Percentiles rank a stretch among this genome's conserved stretches.
Conservation (phyloP, 2,797 vertebrate species). For the Tadarida brasiliensis region DNA sequence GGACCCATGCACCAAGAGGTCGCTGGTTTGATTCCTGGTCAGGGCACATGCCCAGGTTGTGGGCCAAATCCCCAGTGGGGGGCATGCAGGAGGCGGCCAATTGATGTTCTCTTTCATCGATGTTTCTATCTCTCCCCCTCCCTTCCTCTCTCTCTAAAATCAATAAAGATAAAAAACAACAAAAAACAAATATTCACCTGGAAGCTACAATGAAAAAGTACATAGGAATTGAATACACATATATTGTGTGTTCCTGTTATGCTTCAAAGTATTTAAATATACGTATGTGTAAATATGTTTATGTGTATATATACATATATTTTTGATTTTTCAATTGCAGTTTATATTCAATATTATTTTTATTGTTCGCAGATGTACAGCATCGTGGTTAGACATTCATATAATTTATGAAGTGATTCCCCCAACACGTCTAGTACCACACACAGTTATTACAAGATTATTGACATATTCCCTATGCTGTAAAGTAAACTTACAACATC, state of each 20-base stretch:
- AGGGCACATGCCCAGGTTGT: too few relatives aligned
- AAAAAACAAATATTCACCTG: slow-evolving; percentile 35
- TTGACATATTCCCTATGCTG: neutral
- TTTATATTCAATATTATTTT: neutral
- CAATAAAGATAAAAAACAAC: too few relatives aligned
- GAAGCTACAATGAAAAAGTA: neutral
- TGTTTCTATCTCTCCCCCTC: too few relatives aligned
- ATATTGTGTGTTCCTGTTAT: neutral
- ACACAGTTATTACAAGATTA: too few relatives aligned
- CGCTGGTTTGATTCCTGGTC: too few relatives aligned
- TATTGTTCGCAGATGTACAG: neutral
- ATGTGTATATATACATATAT: neutral
- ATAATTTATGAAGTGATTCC: neutral
- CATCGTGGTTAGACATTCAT: neutral
- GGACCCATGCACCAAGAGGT: too few relatives aligned
- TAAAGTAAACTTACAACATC: neutral
- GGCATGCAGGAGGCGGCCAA: too few relatives aligned
- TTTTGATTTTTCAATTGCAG: neutral
- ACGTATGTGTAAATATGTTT: neutral
- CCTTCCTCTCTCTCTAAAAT: too few relatives aligned
- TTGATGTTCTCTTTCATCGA: too few relatives aligned
- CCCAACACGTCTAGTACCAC: neutral
- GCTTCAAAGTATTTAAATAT: slow-evolving; percentile 5
- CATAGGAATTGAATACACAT: neutral
- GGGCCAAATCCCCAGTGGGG: too few relatives aligned